phyloP scores from a whole-genome alignment of 2,888 invertebrate genomes.

The Nomada ruficornis region DNA sequence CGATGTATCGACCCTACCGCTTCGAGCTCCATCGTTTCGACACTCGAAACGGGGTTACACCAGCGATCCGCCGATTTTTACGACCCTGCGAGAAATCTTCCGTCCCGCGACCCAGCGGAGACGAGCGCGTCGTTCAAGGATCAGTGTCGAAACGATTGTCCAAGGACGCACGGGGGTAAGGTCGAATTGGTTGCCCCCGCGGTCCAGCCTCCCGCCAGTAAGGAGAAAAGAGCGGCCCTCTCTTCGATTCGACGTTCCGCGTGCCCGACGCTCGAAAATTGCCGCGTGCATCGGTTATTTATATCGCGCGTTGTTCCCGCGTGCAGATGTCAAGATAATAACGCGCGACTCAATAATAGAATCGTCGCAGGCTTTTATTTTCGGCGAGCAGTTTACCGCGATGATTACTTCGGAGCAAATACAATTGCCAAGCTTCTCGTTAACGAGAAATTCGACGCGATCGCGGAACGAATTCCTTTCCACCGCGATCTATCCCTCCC shows the following conservation, averaged over 20 bases:
- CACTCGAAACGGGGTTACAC: too few relatives aligned
- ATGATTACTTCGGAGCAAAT: background rate
- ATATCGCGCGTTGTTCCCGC: conserved; percentile 21
- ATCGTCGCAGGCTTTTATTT: conserved; percentile 46
- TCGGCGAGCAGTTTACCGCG: conserved; percentile 10
- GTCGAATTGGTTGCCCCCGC: conserved; percentile 8
- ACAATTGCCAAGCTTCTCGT: too few relatives aligned
- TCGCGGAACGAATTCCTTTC: conserved; percentile 11
- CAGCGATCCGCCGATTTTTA: background rate
- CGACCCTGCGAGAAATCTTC: background rate
- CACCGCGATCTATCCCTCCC: background rate
- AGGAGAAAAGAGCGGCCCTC: background rate
- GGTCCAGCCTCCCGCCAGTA: too few relatives aligned
- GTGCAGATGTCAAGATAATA: conserved; percentile 36
- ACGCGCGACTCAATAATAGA: conserved; percentile 50
- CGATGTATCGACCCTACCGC: too few relatives aligned
- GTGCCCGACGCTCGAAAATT: background rate
- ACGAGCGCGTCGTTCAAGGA: too few relatives aligned
- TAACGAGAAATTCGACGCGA: conserved; percentile 4
- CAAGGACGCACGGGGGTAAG: conserved; percentile 15
- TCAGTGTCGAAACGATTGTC: background rate
- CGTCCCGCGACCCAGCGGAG: too few relatives aligned
- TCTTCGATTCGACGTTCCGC: background rate
- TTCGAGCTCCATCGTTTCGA: too few relatives aligned
- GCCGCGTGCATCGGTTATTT: conserved; percentile 16